These are phyloP conservation scores for Microplitis deprimator DNA, from an alignment of 2,888 invertebrate species.

Conservation along the genomic window DNA sequence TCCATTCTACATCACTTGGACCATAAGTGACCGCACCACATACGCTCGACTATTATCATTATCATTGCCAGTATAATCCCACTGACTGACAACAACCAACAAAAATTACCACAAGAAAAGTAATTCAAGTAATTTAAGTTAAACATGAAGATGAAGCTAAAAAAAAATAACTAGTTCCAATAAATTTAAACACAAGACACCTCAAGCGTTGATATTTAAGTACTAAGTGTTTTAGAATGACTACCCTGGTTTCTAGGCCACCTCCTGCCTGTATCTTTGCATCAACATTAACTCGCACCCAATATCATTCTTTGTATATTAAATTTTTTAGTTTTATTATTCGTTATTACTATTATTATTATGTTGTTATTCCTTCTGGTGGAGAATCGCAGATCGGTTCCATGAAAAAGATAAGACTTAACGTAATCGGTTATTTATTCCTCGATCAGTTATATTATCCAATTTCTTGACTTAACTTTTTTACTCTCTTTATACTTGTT, in stretches of 20 bases:
- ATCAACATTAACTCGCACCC: constrained; percentile 9
- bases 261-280: constrained; percentile 5
- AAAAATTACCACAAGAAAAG: background rate
- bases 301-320: constrained; percentile 29
- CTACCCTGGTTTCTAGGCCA: constrained; percentile 55
- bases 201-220: background rate
- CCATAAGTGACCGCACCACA: constrained; percentile 4
- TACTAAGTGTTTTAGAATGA: constrained; percentile 24
- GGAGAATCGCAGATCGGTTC: background rate
- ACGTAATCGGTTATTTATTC: background rate
- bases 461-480: background rate
- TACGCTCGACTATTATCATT: constrained; percentile 55
- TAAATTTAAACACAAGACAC: background rate
- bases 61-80: constrained; percentile 60
- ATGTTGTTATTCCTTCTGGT: background rate
- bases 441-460: background rate
- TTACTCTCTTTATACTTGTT: background rate
- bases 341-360: background rate
- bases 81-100: background rate
- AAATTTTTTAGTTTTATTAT: background rate
- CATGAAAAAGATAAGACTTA: background rate
- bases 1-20: constrained; percentile 21
- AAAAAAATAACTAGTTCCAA: background rate
- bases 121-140: background rate
- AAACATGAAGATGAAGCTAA: background rate